Percentiles rank a stretch among this genome's conserved stretches.
phyloP scores from a whole-genome alignment of 2,113 vertebrate species.

The Syngnathus scovelli region DNA sequence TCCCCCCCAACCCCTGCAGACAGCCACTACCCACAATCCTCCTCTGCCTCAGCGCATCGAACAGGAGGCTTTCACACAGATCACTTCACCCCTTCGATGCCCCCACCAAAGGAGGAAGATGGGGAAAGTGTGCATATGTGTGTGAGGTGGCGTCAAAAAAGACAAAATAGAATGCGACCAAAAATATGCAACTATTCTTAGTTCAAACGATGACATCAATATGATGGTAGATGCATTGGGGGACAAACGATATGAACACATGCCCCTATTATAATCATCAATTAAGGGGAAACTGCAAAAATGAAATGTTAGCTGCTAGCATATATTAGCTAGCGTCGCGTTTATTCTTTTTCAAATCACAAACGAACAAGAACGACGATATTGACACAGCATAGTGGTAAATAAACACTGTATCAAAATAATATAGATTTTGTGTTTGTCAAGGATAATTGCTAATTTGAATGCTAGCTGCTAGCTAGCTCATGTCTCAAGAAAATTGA shows the following conservation, averaged over 20 bases:
- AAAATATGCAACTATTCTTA: neutral
- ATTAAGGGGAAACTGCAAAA: too few relatives aligned
- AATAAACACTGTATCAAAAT: neutral
- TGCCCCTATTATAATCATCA: too few relatives aligned
- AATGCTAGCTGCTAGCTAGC: neutral
- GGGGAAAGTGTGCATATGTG: slow-evolving; percentile 32
- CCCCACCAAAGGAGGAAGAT: slow-evolving; percentile 57
- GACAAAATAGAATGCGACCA: slow-evolving; percentile 6
- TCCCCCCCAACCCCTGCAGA: slow-evolving; percentile 59
- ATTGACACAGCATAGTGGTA: neutral
- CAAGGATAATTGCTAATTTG: neutral
- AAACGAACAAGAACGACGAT: neutral
- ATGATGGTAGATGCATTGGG: too few relatives aligned
- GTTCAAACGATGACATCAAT: neutral
- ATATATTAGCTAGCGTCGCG: too few relatives aligned
- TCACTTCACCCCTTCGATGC: slow-evolving; percentile 71
- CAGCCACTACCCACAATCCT: slow-evolving; percentile 71
- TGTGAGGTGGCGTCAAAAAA: slow-evolving; percentile 21
- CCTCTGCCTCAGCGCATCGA: slow-evolving; percentile 66
- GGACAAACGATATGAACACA: too few relatives aligned
- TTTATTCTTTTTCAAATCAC: too few relatives aligned
- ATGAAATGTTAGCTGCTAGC: too few relatives aligned
- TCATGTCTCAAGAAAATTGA: too few relatives aligned
- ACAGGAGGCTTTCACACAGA: slow-evolving; percentile 74
- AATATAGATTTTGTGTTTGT: neutral